phyloP scores from a whole-genome alignment of 2,113 vertebrate genomes.

The Mesoclemmys tuberculata region DNA sequence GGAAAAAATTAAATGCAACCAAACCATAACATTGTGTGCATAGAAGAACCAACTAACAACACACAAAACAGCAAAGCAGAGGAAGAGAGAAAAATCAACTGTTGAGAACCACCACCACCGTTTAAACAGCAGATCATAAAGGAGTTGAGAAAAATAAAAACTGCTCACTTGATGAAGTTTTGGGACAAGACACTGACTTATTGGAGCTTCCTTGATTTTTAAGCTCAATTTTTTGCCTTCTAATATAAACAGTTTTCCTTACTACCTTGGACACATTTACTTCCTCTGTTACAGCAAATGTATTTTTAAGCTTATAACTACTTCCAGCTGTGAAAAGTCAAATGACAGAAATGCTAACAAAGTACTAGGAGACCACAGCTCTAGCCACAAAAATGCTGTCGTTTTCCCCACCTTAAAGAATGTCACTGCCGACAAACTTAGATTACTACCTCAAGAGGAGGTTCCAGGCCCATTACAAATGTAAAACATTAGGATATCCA shows the following conservation, averaged over 20 bases:
- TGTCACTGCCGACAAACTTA: background rate
- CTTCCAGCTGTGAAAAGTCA: background rate
- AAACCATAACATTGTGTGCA: background rate
- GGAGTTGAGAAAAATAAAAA: background rate
- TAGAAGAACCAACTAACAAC: background rate
- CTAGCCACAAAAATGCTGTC: background rate
- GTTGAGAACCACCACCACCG: background rate
- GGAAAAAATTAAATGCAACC: background rate
- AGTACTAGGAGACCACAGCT: too few species aligned
- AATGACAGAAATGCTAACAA: too few species aligned
- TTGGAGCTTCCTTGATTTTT: background rate
- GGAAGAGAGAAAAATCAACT: background rate
- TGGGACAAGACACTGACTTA: background rate
- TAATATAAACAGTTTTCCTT: background rate
- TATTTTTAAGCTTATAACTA: background rate
- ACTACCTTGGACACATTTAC: background rate
- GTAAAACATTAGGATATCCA: too few species aligned
- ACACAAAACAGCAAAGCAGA: background rate
- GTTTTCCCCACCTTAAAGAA: background rate
- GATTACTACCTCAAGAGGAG: too few species aligned
- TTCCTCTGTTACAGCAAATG: background rate
- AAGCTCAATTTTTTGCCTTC: background rate
- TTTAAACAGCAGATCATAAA: background rate
- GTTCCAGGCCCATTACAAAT: too few species aligned
- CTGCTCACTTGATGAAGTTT: background rate